A percentile compares a stretch with the other conserved stretches of the same genome.
Evolutionary conservation across 2,113 vertebrate species (phyloP).

Genomic region (Epinephelus fuscoguttatus): DNA sequence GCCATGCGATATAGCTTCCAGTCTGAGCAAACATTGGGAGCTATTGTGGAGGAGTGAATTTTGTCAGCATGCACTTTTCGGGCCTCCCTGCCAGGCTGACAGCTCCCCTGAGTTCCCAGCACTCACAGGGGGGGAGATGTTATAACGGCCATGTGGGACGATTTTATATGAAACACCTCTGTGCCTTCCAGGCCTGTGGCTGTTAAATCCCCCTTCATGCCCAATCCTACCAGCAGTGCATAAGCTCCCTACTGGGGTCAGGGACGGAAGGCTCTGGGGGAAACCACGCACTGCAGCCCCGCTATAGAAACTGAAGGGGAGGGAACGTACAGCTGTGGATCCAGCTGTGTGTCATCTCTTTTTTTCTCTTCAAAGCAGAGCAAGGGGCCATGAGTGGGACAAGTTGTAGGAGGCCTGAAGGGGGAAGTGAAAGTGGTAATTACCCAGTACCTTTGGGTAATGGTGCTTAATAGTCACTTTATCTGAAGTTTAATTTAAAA

Average conservation of each 20-base stretch:
- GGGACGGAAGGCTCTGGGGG: constrained; percentile 45
- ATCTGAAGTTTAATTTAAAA: constrained; percentile 55
- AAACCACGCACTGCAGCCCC: background rate
- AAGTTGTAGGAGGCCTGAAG: constrained; percentile 30
- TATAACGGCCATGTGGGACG: constrained; percentile 73
- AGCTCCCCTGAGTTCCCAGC: constrained; percentile 71
- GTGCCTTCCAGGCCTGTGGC: constrained; percentile 63
- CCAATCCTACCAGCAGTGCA: constrained; percentile 56
- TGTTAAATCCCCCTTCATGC: constrained; percentile 71
- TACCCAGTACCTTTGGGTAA: constrained; percentile 55
- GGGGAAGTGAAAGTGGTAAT: constrained; percentile 66
- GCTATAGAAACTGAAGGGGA: constrained; percentile 38
- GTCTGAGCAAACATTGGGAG: constrained; percentile 48
- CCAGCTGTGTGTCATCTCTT: constrained; percentile 49
- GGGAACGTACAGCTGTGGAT: constrained; percentile 39
- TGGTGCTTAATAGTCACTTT: constrained; percentile 53
- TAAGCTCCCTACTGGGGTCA: constrained; percentile 70
- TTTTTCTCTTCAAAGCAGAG: constrained; percentile 63
- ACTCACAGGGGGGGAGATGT: constrained; percentile 66
- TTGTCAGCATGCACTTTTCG: constrained; percentile 66
- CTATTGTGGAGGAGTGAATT: constrained; percentile 63
- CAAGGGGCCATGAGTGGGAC: constrained; percentile 33
- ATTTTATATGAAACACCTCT: constrained; percentile 81
- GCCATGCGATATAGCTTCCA: constrained; percentile 38
- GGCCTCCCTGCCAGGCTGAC: constrained; percentile 63